Base-by-base conservation (phyloP, 2,113 vertebrate genomes). In the Corapipo altera region DNA sequence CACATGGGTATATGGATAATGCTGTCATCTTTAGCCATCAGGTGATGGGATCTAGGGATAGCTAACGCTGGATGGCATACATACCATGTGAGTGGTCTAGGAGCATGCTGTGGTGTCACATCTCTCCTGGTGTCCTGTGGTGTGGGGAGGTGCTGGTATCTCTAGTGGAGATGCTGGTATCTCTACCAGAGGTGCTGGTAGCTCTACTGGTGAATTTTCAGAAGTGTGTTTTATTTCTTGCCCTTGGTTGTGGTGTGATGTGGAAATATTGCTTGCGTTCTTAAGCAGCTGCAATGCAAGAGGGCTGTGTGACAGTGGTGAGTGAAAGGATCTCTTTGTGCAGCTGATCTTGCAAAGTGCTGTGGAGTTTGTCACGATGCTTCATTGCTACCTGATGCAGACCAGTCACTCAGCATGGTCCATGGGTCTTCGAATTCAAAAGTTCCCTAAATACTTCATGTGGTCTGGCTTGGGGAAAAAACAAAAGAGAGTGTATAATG, bases 251-350 rank as follows among this genome's bases (percentile, higher is more conserved):
- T 59, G 33, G 20, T 19, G 77, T 21, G 61, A 12, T 43, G 12
- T 41, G 27, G 39, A 62, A 72, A 49, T 22, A 16, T 52, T 64
- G 18, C 52, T 92, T 48, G 8, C 32, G 15, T 13, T 67, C 33
- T 72, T 24, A 20, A 55, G 52, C 48, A 81, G 48, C 61, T 84
- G 55, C 71, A 81, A 9, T 21, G 44, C 61, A 91, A 35, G 54
- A 79, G 24, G 51, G 15, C 28, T 91, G 66, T 0, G 0, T 76
- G 83, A 76, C 71, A 37, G 44, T 7, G 13, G 24, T 44, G 39
- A 52, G 23, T 70, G 85, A 85, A 70, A 90, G 64, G 69, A 64
- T 72, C 33, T 78, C 35, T 80, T 66, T 87, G 51, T 85, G 80
- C 22, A 67, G 30, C 52, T 92, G 7, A n/a, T 89, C 61, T 72